These are phyloP conservation scores for Rugalucina vietnamica DNA, from an alignment of 2,888 invertebrate genomes.

Conservation along the genomic window DNA sequence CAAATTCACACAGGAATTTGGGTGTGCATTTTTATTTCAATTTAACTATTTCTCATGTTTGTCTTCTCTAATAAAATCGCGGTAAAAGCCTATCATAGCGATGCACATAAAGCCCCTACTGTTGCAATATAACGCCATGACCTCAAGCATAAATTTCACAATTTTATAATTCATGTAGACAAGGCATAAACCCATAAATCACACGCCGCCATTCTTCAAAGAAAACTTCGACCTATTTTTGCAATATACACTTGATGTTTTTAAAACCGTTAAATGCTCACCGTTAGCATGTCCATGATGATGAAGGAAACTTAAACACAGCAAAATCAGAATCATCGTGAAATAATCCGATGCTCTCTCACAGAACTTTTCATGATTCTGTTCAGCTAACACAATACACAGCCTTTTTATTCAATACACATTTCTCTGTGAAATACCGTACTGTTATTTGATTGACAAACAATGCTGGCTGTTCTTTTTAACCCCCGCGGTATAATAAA, in stretches of 20 bases:
- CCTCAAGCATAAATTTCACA: too few relatives aligned
- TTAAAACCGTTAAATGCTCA: not conserved
- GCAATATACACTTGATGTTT: not conserved
- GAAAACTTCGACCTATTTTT: not conserved
- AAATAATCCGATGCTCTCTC: not conserved
- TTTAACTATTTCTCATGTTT: too few relatives aligned
- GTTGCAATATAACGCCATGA: too few relatives aligned
- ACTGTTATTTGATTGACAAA: slow-evolving; percentile 11
- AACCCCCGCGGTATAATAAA: not conserved
- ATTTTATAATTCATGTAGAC: not conserved
- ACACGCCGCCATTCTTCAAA: slow-evolving; percentile 1
- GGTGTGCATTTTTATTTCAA: too few relatives aligned
- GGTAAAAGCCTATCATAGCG: too few relatives aligned
- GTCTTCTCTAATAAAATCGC: too few relatives aligned
- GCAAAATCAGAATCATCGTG: not conserved
- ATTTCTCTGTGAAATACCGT: not conserved
- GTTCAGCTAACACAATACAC: slow-evolving; percentile 1
- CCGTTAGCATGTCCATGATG: not conserved
- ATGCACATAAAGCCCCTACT: too few relatives aligned
- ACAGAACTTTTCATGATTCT: not conserved
- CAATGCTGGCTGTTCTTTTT: slow-evolving; percentile 7
- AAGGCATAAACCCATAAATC: not conserved
- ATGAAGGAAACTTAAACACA: not conserved
- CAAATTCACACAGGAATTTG: too few relatives aligned
- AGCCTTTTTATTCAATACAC: slow-evolving; percentile 5